Base-by-base conservation (phyloP, 2,113 vertebrate genomes). In the Apeltes quadracus region DNA sequence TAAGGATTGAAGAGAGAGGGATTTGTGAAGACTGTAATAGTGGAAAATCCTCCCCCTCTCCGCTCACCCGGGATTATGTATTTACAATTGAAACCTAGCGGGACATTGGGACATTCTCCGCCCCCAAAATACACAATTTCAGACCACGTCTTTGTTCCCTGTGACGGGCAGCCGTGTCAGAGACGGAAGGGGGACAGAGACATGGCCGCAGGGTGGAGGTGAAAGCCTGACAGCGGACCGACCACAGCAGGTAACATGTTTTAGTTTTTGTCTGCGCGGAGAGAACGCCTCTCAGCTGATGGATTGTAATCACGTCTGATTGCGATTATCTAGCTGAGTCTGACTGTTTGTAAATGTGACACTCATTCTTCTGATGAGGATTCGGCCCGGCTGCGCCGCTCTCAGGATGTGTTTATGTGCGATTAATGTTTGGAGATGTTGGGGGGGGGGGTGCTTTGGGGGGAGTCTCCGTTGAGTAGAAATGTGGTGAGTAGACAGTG, bases 1-100 rank as follows among this genome's bases (percentile, higher is more conserved):
- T 71, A 71, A 87, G 75, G 86, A 87, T 70, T 76, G 82, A 74
- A 89, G 87, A 90, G 86, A 89, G 87, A n/a, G n/a, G n/a, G 90
- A 91, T 90, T 89, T 89, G 80, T 70, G 61, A 72, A 80, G 81
- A 82, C 63, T 61, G 66, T 8, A 69, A 68, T 84, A 68, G 82
- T 59, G 56, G 76, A 72, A 53, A 55, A 44, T 25, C 77, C 69
- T 55, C 75, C 66, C 66, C 78, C 78, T 67, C 72, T 70, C 69
- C 39, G 20, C 80, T 83, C 69, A 75, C 69, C 2, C 63, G 78
- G 83, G 87, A 90, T 91, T 90, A 90, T 72, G 83, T 88, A 75
- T 85, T 72, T 84, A 72, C 86, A 69, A 84, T 75, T 87, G 84
- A 90, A 89, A 91, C 75, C 78, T 86, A 69, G 76, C 83, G 41